These are phyloP conservation scores for Habropoda laboriosa DNA, from an alignment of 1,140 invertebrate species.

Conservation along the genomic window DNA sequence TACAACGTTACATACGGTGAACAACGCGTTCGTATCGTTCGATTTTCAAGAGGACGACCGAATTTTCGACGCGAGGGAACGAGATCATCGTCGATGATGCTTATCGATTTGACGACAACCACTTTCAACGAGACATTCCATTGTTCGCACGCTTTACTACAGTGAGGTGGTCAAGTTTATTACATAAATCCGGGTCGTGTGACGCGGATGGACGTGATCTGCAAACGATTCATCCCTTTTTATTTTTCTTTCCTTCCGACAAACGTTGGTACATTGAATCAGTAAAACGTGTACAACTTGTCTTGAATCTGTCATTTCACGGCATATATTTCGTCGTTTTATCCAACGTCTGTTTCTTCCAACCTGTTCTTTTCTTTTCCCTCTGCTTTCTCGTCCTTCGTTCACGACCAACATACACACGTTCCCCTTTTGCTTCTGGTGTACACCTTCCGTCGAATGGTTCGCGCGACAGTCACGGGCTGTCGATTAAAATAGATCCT, in stretches of 20 bases:
- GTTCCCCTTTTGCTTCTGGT: not conserved
- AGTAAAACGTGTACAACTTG: not conserved
- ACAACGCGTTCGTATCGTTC: not conserved
- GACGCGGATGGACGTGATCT: not conserved
- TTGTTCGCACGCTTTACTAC: not conserved
- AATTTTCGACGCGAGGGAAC: not conserved
- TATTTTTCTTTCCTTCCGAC: too few species aligned
- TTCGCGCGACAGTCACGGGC: not conserved
- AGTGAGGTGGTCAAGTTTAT: slow-evolving; percentile 34
- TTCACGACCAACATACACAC: too few species aligned
- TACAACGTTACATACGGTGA: too few species aligned
- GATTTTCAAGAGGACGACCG: too few species aligned
- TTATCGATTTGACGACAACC: slow-evolving; percentile 39
- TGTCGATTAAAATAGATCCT: slow-evolving; percentile 40
- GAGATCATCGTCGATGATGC: slow-evolving; percentile 14
- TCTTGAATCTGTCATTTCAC: not conserved
- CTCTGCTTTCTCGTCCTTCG: not conserved
- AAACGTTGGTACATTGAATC: too few species aligned
- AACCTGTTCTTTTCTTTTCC: too few species aligned
- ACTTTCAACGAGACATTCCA: not conserved
- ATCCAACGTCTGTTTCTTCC: too few species aligned
- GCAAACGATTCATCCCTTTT: not conserved
- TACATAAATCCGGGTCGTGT: slow-evolving; percentile 12
- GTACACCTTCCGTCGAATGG: not conserved
- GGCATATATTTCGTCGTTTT: not conserved